phyloP scores from a whole-genome alignment of 1,140 invertebrate genomes.

The Andricus grossulariae region DNA sequence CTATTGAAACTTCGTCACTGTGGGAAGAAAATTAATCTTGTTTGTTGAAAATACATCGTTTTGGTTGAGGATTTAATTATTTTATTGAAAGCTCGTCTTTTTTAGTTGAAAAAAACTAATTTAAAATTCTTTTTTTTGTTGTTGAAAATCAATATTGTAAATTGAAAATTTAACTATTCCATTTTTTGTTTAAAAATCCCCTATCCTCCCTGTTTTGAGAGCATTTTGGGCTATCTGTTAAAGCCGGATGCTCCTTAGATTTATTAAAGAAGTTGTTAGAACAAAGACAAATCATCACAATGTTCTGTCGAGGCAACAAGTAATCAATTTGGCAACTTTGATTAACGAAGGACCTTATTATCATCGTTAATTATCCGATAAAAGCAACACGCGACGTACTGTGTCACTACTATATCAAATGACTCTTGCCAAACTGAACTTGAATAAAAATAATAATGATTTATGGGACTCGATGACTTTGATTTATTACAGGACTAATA shows the following conservation, averaged over 20 bases:
- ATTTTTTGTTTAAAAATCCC: too few species aligned
- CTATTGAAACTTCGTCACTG: too few species aligned
- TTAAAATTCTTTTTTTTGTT: too few species aligned
- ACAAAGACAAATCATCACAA: background rate
- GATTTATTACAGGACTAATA: constrained; percentile 11
- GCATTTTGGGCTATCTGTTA: too few species aligned
- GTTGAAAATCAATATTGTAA: too few species aligned
- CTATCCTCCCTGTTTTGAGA: too few species aligned
- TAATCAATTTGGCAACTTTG: constrained; percentile 15
- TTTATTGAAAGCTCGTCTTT: too few species aligned
- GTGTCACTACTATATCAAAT: constrained; percentile 14
- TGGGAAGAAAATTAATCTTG: too few species aligned
- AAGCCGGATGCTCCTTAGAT: background rate
- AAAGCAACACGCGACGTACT: constrained; percentile 1
- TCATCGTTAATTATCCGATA: constrained; percentile 15
- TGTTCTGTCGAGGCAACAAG: background rate
- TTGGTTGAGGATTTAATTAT: too few species aligned
- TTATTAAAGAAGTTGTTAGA: background rate
- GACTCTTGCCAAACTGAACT: constrained; percentile 15
- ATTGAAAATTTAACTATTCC: too few species aligned
- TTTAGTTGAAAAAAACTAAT: too few species aligned
- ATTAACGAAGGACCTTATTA: background rate
- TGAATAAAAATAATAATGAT: constrained; percentile 23
- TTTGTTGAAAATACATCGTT: too few species aligned
- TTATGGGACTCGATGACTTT: constrained; percentile 13